A percentile compares a stretch with the other conserved stretches of the same genome.
These are phyloP conservation scores for Typhlichthys subterraneus DNA, from an alignment of 2,797 vertebrate species.

Conservation along the genomic window DNA sequence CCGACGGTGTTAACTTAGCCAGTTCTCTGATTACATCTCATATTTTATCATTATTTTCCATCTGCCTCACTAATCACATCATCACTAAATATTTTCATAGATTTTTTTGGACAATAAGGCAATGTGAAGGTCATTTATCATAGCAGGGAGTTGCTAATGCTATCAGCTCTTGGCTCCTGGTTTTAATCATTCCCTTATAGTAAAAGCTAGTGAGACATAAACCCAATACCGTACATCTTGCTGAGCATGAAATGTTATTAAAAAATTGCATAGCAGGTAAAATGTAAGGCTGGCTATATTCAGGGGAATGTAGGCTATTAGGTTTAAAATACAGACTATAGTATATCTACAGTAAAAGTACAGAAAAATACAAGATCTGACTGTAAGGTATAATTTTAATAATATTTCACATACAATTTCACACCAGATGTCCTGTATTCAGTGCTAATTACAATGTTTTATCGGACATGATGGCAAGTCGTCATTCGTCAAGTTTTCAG, in stretches of 20 bases:
- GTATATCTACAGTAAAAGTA: neutral
- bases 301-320: constrained; percentile 27
- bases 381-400: neutral
- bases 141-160: constrained; percentile 48
- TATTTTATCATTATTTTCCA: constrained; percentile 30
- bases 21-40: constrained; percentile 26
- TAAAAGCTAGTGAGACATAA: constrained; percentile 58
- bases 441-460: constrained; percentile 24
- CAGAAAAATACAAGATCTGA: too few relatives aligned
- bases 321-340: constrained; percentile 35
- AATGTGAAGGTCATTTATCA: constrained; percentile 66
- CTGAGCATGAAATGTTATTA: constrained; percentile 70
- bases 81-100: constrained; percentile 48
- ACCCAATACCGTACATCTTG: constrained; percentile 66
- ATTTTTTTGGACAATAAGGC: constrained; percentile 45
- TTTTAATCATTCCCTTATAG: constrained; percentile 68
- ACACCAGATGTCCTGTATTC: constrained; percentile 20
- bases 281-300: constrained; percentile 49
- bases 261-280: constrained; percentile 68
- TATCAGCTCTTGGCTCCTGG: constrained; percentile 63
- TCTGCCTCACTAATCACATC: constrained; percentile 52
- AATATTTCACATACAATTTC: constrained; percentile 12
- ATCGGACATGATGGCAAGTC: constrained; percentile 24
- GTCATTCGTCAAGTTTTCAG: constrained; percentile 18
- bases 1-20: constrained; percentile 18